phyloP scores from a whole-genome alignment of 2,113 vertebrate species.

The Pardalotus punctatus region DNA sequence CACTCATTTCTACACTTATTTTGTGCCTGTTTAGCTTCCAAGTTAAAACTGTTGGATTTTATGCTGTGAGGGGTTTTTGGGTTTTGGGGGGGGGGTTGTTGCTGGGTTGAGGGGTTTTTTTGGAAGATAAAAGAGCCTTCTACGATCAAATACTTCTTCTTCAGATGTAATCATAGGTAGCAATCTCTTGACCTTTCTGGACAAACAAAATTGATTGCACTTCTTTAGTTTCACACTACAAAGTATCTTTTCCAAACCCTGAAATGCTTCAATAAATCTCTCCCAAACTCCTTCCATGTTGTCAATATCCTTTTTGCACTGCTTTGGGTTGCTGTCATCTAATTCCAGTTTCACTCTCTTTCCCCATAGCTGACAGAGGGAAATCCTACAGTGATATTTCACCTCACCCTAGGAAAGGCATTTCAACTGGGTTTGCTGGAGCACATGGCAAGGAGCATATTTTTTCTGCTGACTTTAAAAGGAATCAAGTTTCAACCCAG shows the following conservation, averaged over 20 bases:
- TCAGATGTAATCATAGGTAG: background rate
- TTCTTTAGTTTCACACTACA: background rate
- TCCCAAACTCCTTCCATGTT: background rate
- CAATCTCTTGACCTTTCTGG: slow-evolving; percentile 5
- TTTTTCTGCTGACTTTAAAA: background rate
- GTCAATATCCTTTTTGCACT: background rate
- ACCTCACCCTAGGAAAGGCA: background rate
- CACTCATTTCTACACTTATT: background rate
- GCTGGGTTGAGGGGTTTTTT: background rate
- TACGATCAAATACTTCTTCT: background rate
- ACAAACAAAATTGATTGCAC: background rate
- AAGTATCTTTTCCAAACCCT: background rate
- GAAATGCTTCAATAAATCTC: background rate
- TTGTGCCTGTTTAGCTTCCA: background rate
- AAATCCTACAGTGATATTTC: background rate
- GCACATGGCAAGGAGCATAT: background rate
- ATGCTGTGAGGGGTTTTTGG: fast-evolving
- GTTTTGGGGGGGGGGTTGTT: background rate
- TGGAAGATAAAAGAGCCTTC: background rate
- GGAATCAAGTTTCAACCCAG: background rate
- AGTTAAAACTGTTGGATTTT: background rate
- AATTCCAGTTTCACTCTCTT: background rate
- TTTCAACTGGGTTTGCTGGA: background rate
- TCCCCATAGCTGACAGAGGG: background rate
- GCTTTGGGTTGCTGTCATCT: background rate